Evolutionary conservation across 2,797 vertebrate species (phyloP).

Genomic region (Phrynocephalus vlangalii): DNA sequence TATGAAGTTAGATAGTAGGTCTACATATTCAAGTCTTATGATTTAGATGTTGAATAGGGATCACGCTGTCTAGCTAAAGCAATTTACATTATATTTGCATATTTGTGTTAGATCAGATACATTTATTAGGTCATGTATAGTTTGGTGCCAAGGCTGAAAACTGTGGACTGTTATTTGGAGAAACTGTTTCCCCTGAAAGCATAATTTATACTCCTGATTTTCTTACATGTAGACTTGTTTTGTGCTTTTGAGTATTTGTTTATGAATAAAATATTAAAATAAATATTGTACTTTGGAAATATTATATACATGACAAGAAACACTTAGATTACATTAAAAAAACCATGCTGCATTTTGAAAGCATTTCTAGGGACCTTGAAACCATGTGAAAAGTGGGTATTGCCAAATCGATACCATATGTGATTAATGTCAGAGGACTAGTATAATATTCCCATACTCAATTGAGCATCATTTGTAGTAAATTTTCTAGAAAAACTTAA

Average conservation of each 20-base stretch:
- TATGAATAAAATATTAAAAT: neutral
- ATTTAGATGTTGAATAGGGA: no score
- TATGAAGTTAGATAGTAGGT: no score
- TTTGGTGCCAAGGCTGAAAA: neutral
- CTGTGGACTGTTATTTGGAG: neutral
- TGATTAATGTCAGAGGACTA: constrained; percentile 1
- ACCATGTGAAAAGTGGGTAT: neutral
- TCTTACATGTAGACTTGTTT: neutral
- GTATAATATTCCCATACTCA: neutral
- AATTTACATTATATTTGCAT: neutral
- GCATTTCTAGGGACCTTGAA: neutral
- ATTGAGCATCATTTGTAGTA: neutral
- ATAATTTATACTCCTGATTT: neutral
- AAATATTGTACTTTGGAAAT: neutral
- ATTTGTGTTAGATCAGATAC: neutral
- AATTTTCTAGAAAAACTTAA: neutral
- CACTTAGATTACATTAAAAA: neutral
- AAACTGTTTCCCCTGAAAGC: neutral
- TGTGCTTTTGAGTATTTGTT: neutral
- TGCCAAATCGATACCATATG: neutral
- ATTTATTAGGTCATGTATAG: neutral
- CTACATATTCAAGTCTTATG: no score
- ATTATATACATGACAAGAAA: neutral
- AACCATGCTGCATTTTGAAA: neutral
- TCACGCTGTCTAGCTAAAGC: neutral